Percentiles rank a stretch among this genome's conserved stretches.
Evolutionary conservation across 2,888 invertebrate species (phyloP).

Genomic region (Caprella mutica): DNA sequence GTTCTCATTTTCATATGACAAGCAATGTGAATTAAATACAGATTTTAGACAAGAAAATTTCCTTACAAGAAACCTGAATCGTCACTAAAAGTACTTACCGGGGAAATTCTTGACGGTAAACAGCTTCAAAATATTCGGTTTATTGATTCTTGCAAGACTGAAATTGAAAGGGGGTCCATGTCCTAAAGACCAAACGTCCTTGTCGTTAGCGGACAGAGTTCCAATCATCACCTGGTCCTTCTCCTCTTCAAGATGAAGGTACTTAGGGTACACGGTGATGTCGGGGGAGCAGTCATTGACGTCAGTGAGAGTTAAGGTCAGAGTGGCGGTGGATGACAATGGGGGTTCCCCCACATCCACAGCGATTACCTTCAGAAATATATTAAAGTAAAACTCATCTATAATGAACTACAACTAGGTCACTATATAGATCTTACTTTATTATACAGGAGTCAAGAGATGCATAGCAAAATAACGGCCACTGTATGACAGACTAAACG

Average conservation of each 20-base stretch:
- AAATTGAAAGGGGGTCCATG: constrained; percentile 25
- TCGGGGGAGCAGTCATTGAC: constrained; percentile 28
- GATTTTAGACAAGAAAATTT: too few species aligned
- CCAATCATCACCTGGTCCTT: constrained; percentile 3
- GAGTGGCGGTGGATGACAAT: constrained; percentile 25
- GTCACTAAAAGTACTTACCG: too few species aligned
- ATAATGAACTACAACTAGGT: too few species aligned
- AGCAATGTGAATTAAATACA: too few species aligned
- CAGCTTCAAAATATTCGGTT: constrained; percentile 6
- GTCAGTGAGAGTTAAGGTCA: constrained; percentile 20
- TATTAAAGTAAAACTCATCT: too few species aligned
- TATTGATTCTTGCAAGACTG: constrained; percentile 13
- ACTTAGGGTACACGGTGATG: constrained; percentile 11
- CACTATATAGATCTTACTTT: too few species aligned
- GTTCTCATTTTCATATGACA: too few species aligned
- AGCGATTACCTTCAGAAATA: constrained; percentile 16
- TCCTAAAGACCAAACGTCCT: constrained; percentile 18
- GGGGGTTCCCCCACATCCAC: constrained; percentile 22
- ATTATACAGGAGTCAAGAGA: too few species aligned
- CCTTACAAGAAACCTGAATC: too few species aligned
- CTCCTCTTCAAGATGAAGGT: constrained; percentile 22
- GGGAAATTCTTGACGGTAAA: constrained; percentile 11
- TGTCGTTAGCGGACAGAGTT: constrained; percentile 8
- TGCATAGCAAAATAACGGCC: too few species aligned
- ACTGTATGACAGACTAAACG: too few species aligned